Base-by-base conservation (phyloP, 1,140 invertebrate species). In the Belonocnema kinseyi region DNA sequence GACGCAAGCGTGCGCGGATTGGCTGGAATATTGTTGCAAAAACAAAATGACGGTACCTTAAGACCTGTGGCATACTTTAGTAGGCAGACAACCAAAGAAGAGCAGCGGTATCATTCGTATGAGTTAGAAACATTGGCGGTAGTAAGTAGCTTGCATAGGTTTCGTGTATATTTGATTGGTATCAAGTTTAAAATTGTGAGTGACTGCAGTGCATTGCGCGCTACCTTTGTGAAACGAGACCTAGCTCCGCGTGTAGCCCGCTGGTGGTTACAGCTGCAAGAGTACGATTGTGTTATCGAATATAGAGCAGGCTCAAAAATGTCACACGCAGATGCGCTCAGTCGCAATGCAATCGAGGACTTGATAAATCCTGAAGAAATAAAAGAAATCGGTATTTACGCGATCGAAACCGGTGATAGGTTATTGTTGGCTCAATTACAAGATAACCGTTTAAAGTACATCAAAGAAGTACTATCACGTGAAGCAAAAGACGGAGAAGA, bases 101-200 rank as follows among this genome's bases (percentile, higher is more conserved):
- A 88, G 76, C 76, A 76, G 17, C 83, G 82, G 53, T 83, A 79
- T 12, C 79, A 82, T 17, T 80, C 86, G 0, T 90, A 88, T 50
- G 88, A 92, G 61, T 17, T 90, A 0, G 87, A 91, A 70, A 89
- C 85, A 0, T 52, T 92, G 7, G 88, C 87, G 0, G 85, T 90
- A 0, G 85, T 89, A 14, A 72, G 82, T 10, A 52, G 79, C 0
- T 11, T 89, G 7, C 77, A 80, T 19, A 58, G 80, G 7, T 89
- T 87, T 73, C 58, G 86, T 1, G 72, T 86, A 2, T 92, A 91
- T 77, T 70, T 92, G 6, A 17, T 86, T 0, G 85, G 85, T 0
- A 85, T 85, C 19, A 56, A 70, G 12, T 92, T 91, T 70, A 87
- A 70, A 71, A 84, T 86, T 61, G 83, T 89, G 0, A 86, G 78